These are phyloP conservation scores for Channa striata DNA, from an alignment of 2,797 vertebrate genomes.

Conservation along the genomic window DNA sequence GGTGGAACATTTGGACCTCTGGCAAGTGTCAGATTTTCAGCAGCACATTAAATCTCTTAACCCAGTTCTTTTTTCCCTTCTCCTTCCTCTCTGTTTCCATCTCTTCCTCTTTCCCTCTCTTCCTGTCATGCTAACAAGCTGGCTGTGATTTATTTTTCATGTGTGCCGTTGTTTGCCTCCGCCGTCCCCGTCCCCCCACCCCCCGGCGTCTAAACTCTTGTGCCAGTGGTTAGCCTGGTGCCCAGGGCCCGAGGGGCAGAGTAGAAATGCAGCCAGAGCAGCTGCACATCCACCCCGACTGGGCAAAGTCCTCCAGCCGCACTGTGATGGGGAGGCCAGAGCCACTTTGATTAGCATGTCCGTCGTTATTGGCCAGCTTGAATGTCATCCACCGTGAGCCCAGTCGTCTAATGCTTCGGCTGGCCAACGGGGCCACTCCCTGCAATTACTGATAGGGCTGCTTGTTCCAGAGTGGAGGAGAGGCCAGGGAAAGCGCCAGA, in stretches of 20 bases:
- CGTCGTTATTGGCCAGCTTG: slow-evolving; percentile 73
- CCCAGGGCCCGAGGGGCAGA: slow-evolving; percentile 58
- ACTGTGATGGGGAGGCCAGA: slow-evolving; percentile 65
- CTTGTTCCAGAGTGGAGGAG: slow-evolving; percentile 58
- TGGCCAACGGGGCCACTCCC: slow-evolving; percentile 65
- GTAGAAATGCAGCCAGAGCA: slow-evolving; percentile 69
- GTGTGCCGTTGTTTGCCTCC: slow-evolving; percentile 67
- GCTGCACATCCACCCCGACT: slow-evolving; percentile 65
- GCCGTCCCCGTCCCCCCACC: slow-evolving; percentile 36
- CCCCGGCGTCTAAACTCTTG: slow-evolving; percentile 55
- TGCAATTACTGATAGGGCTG: slow-evolving; percentile 74
- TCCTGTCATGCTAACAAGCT: slow-evolving; percentile 75
- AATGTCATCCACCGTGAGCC: slow-evolving; percentile 76
- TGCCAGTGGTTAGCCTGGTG: slow-evolving; percentile 75
- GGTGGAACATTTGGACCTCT: slow-evolving; percentile 80
- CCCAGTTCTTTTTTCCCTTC: slow-evolving; percentile 65
- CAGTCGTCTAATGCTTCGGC: slow-evolving; percentile 70
- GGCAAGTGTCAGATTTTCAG: slow-evolving; percentile 83
- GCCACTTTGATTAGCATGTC: slow-evolving; percentile 78
- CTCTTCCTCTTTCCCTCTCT: slow-evolving; percentile 40
- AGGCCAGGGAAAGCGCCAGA: slow-evolving; percentile 61
- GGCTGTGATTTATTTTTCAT: slow-evolving; percentile 81
- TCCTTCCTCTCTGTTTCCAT: slow-evolving; percentile 31
- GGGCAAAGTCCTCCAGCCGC: slow-evolving; percentile 66
- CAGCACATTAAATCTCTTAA: slow-evolving; percentile 82